A percentile compares a stretch with the other conserved stretches of the same genome.
Conservation (phyloP, 2,113 vertebrate species). For the Hoplias malabaricus region DNA sequence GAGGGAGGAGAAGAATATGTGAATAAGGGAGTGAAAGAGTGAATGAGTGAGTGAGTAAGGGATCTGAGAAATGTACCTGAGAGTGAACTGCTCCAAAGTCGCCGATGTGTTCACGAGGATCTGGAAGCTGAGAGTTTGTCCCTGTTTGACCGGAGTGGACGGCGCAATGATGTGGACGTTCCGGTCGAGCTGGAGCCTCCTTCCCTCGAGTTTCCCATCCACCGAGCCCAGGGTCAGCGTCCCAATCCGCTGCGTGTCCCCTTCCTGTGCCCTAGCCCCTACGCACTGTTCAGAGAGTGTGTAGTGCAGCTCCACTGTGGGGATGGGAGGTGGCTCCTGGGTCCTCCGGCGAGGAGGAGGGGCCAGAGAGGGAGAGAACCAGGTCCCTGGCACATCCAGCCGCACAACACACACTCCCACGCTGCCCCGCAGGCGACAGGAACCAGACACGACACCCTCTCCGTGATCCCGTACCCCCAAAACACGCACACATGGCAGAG, state of each 20-base stretch:
- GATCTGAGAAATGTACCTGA: conserved; percentile 10
- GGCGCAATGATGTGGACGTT: conserved; percentile 83
- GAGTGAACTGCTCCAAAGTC: conserved; percentile 72
- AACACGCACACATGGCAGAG: conserved; percentile 85
- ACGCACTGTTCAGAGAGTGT: conserved; percentile 68
- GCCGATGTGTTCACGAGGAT: conserved; percentile 81
- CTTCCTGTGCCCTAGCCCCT: conserved; percentile 68
- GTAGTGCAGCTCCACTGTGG: conserved; percentile 87
- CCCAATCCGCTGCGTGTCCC: conserved; percentile 79
- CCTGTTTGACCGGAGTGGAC: conserved; percentile 83
- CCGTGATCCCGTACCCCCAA: conserved; percentile 81
- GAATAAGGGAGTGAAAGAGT: conserved; percentile 11
- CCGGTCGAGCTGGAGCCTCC: conserved; percentile 78
- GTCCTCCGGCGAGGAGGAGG: conserved; percentile 74
- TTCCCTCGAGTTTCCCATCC: conserved; percentile 72
- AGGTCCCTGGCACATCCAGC: conserved; percentile 83
- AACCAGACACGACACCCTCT: conserved; percentile 79
- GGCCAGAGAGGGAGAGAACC: too few species aligned
- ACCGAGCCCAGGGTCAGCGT: conserved; percentile 80
- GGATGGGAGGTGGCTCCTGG: conserved; percentile 60
- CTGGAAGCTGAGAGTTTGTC: conserved; percentile 83
- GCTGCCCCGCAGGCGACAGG: conserved; percentile 83
- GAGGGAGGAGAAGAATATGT: neutral
- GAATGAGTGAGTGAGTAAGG: neutral
- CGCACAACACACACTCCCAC: conserved; percentile 90